Base-by-base conservation (phyloP, 2,797 vertebrate genomes). In the Silurus lanzhouensis region DNA sequence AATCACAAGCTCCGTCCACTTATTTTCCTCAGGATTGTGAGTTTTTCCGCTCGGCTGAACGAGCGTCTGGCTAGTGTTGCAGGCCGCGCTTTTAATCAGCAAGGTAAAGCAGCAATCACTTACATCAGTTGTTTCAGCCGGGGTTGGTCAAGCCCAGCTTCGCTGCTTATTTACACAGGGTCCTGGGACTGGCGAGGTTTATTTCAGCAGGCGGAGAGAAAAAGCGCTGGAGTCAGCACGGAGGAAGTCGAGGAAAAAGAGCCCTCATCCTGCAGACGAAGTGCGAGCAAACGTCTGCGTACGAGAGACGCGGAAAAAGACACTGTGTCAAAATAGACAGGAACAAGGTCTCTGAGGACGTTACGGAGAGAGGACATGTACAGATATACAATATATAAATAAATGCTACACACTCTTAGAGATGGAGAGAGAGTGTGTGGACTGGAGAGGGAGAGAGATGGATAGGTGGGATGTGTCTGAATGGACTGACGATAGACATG, bases 91-190 rank as follows among this genome's bases (percentile, higher is more conserved):
- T 95, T 93, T 95, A 95, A 95, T 95, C 94, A 95, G 91, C 8
- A 85, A 90, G 89, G 89, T 92, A 92, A 93, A 92, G 90, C 90
- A 93, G 93, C 90, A 94, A 94, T 94, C 92, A 91, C 90, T 94
- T 92, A 92, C 92, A 92, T 92, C 92, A 89, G 89, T 86, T 88
- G 84, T 88, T 88, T 31, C 88, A 67, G 87, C 89, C 19, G 74
- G 75, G 81, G 20, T 76, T 78, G 86, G 83, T 79, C 68, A 90
- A 87, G 88, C 87, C 90, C 87, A 86, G 89, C 87, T 70, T 1
- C 48, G 64, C 87, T 90, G 95, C 91, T 95, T 95, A 94, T 96
- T 96, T 95, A 91, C 93, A 91, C 91, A 92, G 88, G 88, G 91
- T 93, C 91, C 91, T 84, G 88, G 91, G 88, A 88, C 92, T 90